These are phyloP conservation scores for Microtus montanus DNA, from an alignment of 2,113 vertebrate species.

Conservation along the genomic window DNA sequence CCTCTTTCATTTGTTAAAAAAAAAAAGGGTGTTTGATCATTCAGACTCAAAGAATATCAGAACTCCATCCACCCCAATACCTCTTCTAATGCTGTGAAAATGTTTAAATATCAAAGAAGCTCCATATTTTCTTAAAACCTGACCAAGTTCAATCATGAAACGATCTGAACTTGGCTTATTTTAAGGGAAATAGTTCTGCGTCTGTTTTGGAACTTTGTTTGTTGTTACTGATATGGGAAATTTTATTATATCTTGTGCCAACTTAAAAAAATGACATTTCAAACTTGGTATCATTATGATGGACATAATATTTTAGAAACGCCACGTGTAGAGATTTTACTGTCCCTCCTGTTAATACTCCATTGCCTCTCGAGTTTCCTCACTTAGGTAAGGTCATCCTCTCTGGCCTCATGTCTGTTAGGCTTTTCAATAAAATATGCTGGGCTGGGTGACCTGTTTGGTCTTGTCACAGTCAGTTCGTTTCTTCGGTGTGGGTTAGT, in stretches of 20 bases:
- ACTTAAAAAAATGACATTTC: not conserved
- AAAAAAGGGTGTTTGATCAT: conserved; percentile 42
- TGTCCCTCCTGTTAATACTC: not conserved
- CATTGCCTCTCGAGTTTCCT: not conserved
- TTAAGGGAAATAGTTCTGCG: not conserved
- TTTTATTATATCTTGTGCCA: not conserved
- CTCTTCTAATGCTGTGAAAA: not conserved
- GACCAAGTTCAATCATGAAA: conserved; percentile 5
- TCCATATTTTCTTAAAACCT: not conserved
- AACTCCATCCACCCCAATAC: not conserved
- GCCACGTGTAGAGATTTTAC: not conserved
- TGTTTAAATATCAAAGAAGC: conserved; percentile 31
- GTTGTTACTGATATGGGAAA: not conserved
- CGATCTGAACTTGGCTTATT: not conserved
- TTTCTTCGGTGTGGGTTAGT: not conserved
- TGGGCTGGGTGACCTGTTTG: not conserved
- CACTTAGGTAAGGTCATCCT: not conserved
- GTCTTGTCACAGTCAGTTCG: not conserved
- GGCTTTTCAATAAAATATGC: not conserved
- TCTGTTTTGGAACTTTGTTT: not conserved
- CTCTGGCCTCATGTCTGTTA: not conserved
- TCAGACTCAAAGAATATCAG: not conserved
- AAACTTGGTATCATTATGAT: not conserved
- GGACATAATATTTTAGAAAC: not conserved
- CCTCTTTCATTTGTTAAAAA: not conserved